Conservation (phyloP, 2,888 invertebrate genomes). For the Synanthedon tipuliformis region DNA sequence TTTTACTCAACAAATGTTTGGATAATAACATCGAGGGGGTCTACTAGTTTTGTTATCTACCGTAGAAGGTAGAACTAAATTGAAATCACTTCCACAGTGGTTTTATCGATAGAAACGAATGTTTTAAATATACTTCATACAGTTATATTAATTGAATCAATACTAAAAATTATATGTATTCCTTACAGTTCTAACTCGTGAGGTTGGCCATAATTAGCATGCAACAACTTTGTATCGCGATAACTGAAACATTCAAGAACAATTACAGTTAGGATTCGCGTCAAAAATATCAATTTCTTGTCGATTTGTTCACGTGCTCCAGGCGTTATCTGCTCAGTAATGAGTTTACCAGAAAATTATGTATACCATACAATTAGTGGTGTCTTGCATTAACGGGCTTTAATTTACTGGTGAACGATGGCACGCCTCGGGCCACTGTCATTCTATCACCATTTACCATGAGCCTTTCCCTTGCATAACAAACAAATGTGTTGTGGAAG, state of each 20-base stretch:
- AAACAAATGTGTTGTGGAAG: not conserved
- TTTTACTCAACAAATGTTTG: no score
- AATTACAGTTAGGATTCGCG: conserved; percentile 4
- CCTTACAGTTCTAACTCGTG: no score
- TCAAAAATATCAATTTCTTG: conserved; percentile 24
- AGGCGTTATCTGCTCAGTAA: conserved; percentile 28
- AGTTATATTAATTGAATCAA: no score
- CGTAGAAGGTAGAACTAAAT: no score
- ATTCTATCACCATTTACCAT: conserved; percentile 24
- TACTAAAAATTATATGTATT: no score
- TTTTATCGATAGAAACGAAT: no score
- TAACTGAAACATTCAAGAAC: not conserved
- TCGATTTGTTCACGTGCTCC: conserved; percentile 34
- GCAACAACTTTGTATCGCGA: not conserved
- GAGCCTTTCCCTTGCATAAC: conserved; percentile 9
- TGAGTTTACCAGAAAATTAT: conserved; percentile 55
- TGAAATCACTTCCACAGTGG: no score
- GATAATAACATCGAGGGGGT: no score
- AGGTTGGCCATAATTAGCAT: not conserved
- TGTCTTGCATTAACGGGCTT: conserved; percentile 47
- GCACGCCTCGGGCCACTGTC: conserved; percentile 45
- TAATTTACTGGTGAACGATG: conserved; percentile 46
- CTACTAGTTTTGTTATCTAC: no score
- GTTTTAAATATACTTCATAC: no score
- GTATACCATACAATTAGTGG: conserved; percentile 46